Base-by-base conservation (phyloP, 30 jellyfish, hydroid and myxozoan genomes). In the Aurelia sp. region DNA sequence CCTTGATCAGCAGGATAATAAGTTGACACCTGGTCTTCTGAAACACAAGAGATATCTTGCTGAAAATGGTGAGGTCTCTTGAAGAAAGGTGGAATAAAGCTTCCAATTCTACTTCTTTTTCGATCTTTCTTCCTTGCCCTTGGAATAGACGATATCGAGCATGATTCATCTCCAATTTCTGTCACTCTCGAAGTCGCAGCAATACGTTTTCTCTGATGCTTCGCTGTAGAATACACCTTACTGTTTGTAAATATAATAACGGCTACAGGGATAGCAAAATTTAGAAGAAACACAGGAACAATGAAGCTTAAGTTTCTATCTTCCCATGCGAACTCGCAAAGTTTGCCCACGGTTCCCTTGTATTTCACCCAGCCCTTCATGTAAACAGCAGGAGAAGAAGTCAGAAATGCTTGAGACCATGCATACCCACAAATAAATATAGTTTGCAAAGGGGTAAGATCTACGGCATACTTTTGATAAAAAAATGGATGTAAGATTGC, bases 271-370 rank as follows among this genome's bases (percentile, higher is more conserved):
- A 78, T 48, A 55, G 53, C 48, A 27, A 78, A 78, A 60, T 78
- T 78, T 20, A 78, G 0, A 22, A 66, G 40, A 10, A 78, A 58
- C 19, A 78, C 79, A 4, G 89, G 78, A 31, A 78, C 67, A 22
- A 78, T 70, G 72, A 64, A 78, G 10, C 81, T 79, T 4, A 78
- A 62, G 52, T 63, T 63, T n/a, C 67, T 72, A 33, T 59, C 51
- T 44, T 66, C 90, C 90, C 90, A 81, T 3, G 64, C 13, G 41
- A 44, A 81, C 64, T 65, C 90, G 55, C 90, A 81, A 18, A 66
- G 83, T 62, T 57, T 62, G 13, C 74, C 80, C 20, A 41, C 51
- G 19, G 30, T 52, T 20, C 90, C 90, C 23, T 63, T 73, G 76
- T 81, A 81, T 40, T 58, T 27, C 3, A 53, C 62, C 84, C 84